These are phyloP conservation scores for Tetragonisca angustula DNA, from an alignment of 2,888 invertebrate genomes.

Conservation along the genomic window DNA sequence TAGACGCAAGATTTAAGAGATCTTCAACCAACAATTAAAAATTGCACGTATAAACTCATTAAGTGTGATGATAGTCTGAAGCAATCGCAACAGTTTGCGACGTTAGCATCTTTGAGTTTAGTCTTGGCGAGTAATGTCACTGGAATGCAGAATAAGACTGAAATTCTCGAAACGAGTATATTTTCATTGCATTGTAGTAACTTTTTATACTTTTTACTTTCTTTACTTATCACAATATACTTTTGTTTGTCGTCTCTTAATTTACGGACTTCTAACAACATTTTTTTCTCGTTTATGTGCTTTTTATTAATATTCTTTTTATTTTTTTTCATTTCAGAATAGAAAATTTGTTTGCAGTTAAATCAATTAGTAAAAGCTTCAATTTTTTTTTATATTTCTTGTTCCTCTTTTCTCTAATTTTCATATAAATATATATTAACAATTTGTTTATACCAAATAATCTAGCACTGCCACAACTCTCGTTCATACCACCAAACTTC, in stretches of 20 bases:
- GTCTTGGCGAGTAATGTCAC: conserved; percentile 75
- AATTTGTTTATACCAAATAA: not conserved
- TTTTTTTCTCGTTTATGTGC: too few species aligned
- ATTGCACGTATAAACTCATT: conserved; percentile 66
- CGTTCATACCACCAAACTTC: conserved; percentile 3
- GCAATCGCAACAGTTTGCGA: conserved; percentile 78
- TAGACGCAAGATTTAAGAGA: conserved; percentile 85
- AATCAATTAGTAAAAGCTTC: not conserved
- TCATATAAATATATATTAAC: not conserved
- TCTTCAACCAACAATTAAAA: conserved; percentile 84
- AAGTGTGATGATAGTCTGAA: conserved; percentile 79
- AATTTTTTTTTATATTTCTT: not conserved
- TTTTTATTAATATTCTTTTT: not conserved
- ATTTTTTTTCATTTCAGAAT: not conserved
- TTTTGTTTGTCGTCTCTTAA: not conserved
- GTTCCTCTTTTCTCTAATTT: too few species aligned
- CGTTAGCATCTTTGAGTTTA: conserved; percentile 83
- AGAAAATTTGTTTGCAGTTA: not conserved
- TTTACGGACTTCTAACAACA: not conserved
- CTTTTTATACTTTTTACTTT: not conserved
- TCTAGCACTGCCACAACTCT: conserved; percentile 40
- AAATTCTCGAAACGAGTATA: conserved; percentile 42
- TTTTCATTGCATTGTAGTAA: not conserved
- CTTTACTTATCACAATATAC: not conserved
- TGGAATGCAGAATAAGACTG: conserved; percentile 27